Evolutionary conservation across 1,140 invertebrate genomes (phyloP), one percentile per base, ranked within the genome.

Genomic region (Diabrotica virgifera): DNA sequence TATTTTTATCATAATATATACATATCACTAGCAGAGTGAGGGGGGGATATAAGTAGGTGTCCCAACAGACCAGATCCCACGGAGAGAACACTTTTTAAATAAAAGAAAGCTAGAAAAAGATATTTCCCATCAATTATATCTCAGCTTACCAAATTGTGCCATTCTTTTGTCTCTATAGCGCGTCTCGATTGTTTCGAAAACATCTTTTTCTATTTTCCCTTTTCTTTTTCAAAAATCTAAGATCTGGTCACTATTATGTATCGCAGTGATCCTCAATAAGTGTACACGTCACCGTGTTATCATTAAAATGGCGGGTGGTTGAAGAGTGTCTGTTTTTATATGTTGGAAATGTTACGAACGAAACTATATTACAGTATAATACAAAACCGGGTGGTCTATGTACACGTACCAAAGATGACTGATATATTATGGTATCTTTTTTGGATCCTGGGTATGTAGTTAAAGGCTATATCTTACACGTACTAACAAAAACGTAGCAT

Each of bases 351-450:
- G 70, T 74, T 72, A 73, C 72, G 66, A 77, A 76, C 70, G 71
- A 76, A 77, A 77, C 75, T 77, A 77, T 77, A 76, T 77, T 77
- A 77, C 76, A 77, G 12, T 77, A 77, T 77, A 76, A 77, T 77
- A 77, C 76, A 77, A 74, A 74, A 74, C 65, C 50, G 38, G 68
- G 66, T 68, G 67, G 63, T 66, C 66, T 24, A 74, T 74, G 72
- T 73, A 74, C 75, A 76, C 70, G 68, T 76, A 72, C 66, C 64
- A 70, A 71, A 74, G 67, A 72, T 66, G 67, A 74, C 67, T 35
- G 59, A 8, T 24, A 24, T 13, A 14, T 13, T 35, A 14, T 54
- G 35, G 12, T 54, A 24, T 24, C 12, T 54, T 54, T 11, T 54
- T 46, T 46, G 40, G 40, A 46, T 12, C 37, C 46, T 52, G 13